Evolutionary conservation across 2,113 vertebrate species (phyloP).

Genomic region (Callocephalon fimbriatum): DNA sequence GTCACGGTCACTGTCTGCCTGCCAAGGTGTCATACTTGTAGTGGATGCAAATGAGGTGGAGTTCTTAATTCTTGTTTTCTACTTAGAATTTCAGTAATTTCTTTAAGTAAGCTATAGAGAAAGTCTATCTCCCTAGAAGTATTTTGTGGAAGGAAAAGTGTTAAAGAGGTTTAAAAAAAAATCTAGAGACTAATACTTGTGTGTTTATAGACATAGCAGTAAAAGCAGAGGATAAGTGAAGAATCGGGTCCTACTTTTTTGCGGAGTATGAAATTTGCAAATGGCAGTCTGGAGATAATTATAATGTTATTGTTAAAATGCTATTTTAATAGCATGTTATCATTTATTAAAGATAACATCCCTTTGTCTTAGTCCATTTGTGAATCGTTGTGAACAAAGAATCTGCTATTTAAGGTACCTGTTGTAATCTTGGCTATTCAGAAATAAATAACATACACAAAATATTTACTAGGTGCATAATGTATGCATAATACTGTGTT

Average conservation of each 20-base stretch:
- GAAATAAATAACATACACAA: not conserved
- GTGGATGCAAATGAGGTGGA: constrained; percentile 96
- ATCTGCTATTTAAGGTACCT: not conserved
- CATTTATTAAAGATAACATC: not conserved
- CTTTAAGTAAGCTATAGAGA: not conserved
- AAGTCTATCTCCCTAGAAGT: not conserved
- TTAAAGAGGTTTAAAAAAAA: not conserved
- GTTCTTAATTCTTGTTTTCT: not conserved
- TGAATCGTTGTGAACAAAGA: not conserved
- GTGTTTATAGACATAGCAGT: not conserved
- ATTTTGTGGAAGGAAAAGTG: not conserved
- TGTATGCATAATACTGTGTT: not conserved
- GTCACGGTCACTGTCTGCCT: constrained; percentile 92
- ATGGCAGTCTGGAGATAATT: not conserved
- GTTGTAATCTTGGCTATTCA: not conserved
- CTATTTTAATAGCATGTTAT: not conserved
- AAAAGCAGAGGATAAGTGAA: not conserved
- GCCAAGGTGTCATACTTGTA: constrained; percentile 94
- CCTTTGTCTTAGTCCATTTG: not conserved
- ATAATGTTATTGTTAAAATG: not conserved
- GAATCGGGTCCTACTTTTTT: not conserved
- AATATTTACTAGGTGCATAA: not conserved
- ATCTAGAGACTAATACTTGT: not conserved
- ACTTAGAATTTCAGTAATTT: not conserved
- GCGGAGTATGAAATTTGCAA: not conserved